Base-by-base conservation (phyloP, 2,797 vertebrate species). In the Poeciliopsis paucimaculata region DNA sequence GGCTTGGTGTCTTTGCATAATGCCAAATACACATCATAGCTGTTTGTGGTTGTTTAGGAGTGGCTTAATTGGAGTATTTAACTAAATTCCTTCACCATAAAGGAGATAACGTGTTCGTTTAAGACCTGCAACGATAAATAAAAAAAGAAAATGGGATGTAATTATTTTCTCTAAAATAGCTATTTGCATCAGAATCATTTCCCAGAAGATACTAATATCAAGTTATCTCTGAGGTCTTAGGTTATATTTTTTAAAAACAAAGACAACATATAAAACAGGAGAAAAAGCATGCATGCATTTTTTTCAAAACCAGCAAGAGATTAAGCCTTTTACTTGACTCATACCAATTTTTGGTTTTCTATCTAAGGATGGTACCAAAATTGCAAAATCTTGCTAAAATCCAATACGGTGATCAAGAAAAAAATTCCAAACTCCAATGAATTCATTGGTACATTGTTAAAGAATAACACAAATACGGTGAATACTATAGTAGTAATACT, bases 21-120 rank as follows among this genome's bases (percentile, higher is more conserved):
- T 73, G 31, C 46, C 1, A 20, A 1, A 26, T 2, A 43, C 4
- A 26, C n/a, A 15, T 18, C 3, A 45, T 53, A 16, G 43, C 8
- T 46, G 28, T 79, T 72, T 77, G 18, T 6, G 72, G 45, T 73
- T 77, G 0, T 80, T 72, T n/a, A 46, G 1, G 53, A 75, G 36
- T 45, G 76, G 31, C 46, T 78, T 10, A 77, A 75, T 46, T 8
- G 3, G 45, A 2, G 20, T 2, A 68, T 39, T 41, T 41, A 68
- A 26, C 7, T 26, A 55, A 78, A 66, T n/a, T 0, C 2, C 15
- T 79, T 80, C 6, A 72, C 49, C 43, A 2, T 66, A 16, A 2
- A 72, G 28, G 26, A 15, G 51, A 26, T 20, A 46, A 53, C 20
- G 28, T 0, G 47, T 20, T 75, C 20, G 23, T 41, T 45, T 55